Evolutionary conservation across 92 coral and sea anemone genomes (phyloP).

Genomic region (Metridium senile): DNA sequence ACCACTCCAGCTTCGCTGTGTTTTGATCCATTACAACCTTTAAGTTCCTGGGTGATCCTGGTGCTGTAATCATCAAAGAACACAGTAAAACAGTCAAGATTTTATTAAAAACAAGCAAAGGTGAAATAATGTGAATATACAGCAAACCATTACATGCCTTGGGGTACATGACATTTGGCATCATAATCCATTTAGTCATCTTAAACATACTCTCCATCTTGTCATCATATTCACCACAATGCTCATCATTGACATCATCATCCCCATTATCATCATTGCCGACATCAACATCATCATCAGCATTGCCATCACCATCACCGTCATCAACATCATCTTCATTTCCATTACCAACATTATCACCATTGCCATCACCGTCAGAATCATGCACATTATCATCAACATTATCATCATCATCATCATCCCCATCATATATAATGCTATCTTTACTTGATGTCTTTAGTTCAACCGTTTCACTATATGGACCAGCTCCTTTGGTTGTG

Average conservation of each 20-base stretch:
- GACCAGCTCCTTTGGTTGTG: conserved; percentile 14
- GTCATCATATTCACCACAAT: too few species aligned
- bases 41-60: conserved; percentile 1
- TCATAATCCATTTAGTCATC: background rate
- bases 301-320: too few species aligned
- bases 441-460: conserved; percentile 10
- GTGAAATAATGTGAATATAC: background rate
- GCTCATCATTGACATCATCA: too few species aligned
- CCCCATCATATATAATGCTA: background rate
- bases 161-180: background rate
- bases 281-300: background rate
- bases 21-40: background rate
- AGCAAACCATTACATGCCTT: too few species aligned
- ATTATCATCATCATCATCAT: too few species aligned
- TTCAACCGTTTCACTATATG: background rate
- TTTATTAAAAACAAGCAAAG: background rate
- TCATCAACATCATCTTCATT: too few species aligned
- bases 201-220: background rate
- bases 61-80: background rate
- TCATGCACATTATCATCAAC: too few species aligned
- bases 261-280: too few species aligned
- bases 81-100: background rate
- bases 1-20: background rate
- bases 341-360: too few species aligned
- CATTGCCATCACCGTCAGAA: too few species aligned